Conservation (phyloP, 2,888 invertebrate species). For the Timema podura region DNA sequence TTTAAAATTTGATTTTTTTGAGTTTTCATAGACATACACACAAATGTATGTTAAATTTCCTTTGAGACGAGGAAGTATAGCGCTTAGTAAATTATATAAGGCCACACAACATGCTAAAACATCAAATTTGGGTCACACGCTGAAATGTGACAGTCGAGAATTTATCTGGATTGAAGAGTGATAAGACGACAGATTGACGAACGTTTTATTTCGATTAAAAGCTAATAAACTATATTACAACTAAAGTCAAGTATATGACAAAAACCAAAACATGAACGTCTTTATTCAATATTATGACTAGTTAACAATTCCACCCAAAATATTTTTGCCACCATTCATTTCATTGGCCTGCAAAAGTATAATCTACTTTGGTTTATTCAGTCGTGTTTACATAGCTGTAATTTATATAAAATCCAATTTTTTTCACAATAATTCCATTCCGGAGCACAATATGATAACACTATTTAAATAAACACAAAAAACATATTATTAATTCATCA, state of each 20-base stretch:
- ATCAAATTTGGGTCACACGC: slow-evolving; percentile 50
- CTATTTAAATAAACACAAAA: not conserved
- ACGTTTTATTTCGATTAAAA: no score
- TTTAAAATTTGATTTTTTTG: no score
- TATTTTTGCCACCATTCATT: not conserved
- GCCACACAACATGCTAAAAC: slow-evolving; percentile 21
- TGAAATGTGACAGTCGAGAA: slow-evolving; percentile 32
- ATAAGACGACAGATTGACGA: no score
- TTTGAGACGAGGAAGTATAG: not conserved
- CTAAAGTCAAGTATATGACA: no score
- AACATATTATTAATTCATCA: slow-evolving; percentile 13
- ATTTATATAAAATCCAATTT: not conserved
- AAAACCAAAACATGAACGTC: not conserved
- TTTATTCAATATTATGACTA: slow-evolving; percentile 10
- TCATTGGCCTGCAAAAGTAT: not conserved
- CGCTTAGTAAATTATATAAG: not conserved
- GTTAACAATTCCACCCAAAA: not conserved
- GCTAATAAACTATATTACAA: no score
- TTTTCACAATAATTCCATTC: not conserved
- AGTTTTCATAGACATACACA: no score
- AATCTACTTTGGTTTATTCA: not conserved
- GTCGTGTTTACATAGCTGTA: not conserved
- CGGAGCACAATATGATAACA: not conserved
- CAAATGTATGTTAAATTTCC: not conserved
- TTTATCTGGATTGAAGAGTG: not conserved